Percentiles rank a stretch among this genome's conserved stretches.
These are phyloP conservation scores for Dryomyza anilis DNA, from an alignment of 2,888 invertebrate genomes.

Conservation along the genomic window DNA sequence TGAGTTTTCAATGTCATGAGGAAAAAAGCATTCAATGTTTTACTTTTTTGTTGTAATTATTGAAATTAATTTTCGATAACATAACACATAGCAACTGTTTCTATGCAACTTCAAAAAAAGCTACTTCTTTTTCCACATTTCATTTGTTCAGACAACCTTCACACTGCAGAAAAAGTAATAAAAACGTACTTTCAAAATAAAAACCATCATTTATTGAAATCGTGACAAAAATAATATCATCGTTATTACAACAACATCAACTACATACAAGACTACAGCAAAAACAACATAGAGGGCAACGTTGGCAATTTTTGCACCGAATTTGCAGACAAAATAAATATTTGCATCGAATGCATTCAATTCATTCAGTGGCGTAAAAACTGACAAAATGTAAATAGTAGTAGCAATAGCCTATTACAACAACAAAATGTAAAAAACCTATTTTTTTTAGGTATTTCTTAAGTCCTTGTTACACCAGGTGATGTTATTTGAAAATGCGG, in stretches of 20 bases:
- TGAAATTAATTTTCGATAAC: no score
- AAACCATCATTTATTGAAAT: constrained; percentile 34
- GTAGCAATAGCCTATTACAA: no score
- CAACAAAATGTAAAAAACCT: no score
- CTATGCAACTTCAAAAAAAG: no score
- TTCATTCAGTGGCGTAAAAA: no score
- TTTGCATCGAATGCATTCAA: constrained; percentile 12
- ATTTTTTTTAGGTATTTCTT: no score
- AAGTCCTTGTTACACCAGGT: no score
- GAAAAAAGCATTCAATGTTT: neutral
- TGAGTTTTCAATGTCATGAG: neutral
- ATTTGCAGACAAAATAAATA: constrained; percentile 21
- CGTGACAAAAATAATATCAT: constrained; percentile 32
- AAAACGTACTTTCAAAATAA: constrained; percentile 33
- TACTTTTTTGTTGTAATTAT: no score
- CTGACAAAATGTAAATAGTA: no score
- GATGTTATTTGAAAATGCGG: no score
- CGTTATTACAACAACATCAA: neutral
- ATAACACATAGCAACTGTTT: no score
- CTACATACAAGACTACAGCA: neutral
- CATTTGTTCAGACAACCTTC: neutral
- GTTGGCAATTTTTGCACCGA: constrained; percentile 11
- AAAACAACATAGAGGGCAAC: neutral
- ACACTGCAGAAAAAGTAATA: constrained; percentile 24
- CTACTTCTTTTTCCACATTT: no score